phyloP scores from a whole-genome alignment of 2,113 vertebrate genomes.

The Toxotes jaculatrix region DNA sequence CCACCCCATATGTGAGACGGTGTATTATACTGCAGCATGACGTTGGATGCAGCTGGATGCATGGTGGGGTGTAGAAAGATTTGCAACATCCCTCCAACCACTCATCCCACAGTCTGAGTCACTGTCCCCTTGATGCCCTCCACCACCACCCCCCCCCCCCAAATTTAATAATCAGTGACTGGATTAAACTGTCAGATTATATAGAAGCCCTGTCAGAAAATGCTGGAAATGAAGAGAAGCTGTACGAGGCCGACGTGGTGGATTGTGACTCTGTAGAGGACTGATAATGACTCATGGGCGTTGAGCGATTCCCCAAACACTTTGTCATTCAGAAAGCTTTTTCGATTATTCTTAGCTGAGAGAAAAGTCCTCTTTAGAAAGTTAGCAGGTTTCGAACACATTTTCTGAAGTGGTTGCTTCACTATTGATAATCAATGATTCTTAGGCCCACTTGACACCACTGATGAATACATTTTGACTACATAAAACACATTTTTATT shows the following conservation, averaged over 20 bases:
- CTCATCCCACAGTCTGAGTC: conserved; percentile 31
- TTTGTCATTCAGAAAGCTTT: not conserved
- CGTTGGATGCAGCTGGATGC: conserved; percentile 3
- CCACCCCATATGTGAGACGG: conserved; percentile 4
- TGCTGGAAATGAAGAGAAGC: conserved; percentile 30
- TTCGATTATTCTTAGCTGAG: not conserved
- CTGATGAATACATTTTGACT: conserved; percentile 5
- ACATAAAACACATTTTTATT: conserved; percentile 22
- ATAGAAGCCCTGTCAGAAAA: conserved; percentile 32
- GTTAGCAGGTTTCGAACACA: not conserved
- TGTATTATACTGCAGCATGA: conserved; percentile 19
- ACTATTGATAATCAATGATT: not conserved
- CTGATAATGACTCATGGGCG: conserved; percentile 36
- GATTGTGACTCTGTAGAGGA: conserved; percentile 33
- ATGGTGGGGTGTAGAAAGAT: conserved; percentile 6
- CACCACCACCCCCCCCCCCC: not conserved
- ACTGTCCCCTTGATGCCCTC: conserved; percentile 13
- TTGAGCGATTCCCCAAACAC: conserved; percentile 18
- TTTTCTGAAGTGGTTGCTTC: not conserved
- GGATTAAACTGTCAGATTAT: conserved; percentile 62
- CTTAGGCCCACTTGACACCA: not conserved
- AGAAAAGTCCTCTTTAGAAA: not conserved
- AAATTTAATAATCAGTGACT: conserved; percentile 52
- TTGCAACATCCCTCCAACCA: conserved; percentile 36
- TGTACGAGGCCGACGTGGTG: not conserved